Conservation (phyloP, 2,797 vertebrate species). For the Echeneis naucrates region DNA sequence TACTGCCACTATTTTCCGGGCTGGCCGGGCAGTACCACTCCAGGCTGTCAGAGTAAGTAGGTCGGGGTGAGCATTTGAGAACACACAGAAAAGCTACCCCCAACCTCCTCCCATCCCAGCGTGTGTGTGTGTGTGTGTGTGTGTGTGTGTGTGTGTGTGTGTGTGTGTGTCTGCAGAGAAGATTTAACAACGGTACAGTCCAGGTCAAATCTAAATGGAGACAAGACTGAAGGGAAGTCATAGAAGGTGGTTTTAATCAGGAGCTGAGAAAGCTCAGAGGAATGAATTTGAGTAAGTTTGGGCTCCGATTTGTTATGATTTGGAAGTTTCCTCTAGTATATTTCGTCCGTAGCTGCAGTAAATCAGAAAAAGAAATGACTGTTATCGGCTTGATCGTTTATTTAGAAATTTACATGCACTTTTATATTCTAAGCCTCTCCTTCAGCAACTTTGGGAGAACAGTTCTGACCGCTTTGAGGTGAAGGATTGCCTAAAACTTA, state of each 20-base stretch:
- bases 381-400: conserved; percentile 14
- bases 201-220: conserved; percentile 55
- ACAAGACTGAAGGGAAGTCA: conserved; percentile 43
- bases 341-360: conserved; percentile 19
- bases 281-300: conserved; percentile 10
- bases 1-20: conserved; percentile 74
- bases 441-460: background rate
- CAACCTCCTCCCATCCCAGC: background rate
- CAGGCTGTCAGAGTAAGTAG: conserved; percentile 77
- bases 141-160: conserved; percentile 33
- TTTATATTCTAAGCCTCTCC: conserved; percentile 13
- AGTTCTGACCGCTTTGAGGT: conserved; percentile 28
- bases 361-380: conserved; percentile 32
- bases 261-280: conserved; percentile 52
- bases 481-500: background rate
- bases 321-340: conserved; percentile 30
- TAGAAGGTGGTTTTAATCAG: conserved; percentile 57
- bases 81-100: conserved; percentile 30
- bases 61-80: conserved; percentile 63
- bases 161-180: conserved; percentile 33
- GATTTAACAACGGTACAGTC: conserved; percentile 55
- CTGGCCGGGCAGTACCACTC: conserved; percentile 67
- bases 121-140: conserved; percentile 20
- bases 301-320: conserved; percentile 32
- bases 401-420: conserved; percentile 13